Evolutionary conservation across 2,888 invertebrate species (phyloP).

Genomic region (Diarsia brunnea): DNA sequence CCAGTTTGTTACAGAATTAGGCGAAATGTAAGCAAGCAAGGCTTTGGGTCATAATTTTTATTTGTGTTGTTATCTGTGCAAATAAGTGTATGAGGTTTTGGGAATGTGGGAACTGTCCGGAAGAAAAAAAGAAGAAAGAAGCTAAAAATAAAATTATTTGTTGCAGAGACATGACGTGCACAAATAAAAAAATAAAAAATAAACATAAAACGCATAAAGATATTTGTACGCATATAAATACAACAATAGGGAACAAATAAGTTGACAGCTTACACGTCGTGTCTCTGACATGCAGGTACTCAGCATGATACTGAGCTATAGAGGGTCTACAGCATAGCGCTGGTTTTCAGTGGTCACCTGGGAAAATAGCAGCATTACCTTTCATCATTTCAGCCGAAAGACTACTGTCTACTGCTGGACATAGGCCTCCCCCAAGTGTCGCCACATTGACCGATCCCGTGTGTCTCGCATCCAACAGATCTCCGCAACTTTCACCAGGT

Average conservation of each 20-base stretch:
- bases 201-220: no score
- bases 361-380: not conserved
- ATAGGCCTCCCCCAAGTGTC: no score
- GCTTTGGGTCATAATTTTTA: slow-evolving; percentile 26
- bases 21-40: slow-evolving; percentile 47
- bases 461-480: no score
- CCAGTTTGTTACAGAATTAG: slow-evolving; percentile 40
- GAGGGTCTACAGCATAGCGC: not conserved
- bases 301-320: not conserved
- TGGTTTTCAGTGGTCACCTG: not conserved
- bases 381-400: no score
- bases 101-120: not conserved
- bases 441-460: no score
- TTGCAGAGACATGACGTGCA: not conserved
- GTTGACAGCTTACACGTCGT: not conserved
- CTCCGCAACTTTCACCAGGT: no score
- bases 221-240: no score
- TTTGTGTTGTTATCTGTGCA: slow-evolving; percentile 7
- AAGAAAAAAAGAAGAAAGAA: not conserved
- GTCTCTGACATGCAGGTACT: not conserved
- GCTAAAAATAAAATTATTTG: not conserved
- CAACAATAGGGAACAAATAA: no score
- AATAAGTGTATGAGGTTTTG: not conserved
- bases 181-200: no score
- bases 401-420: no score